A percentile compares a stretch with the other conserved stretches of the same genome.
phyloP scores from a whole-genome alignment of 2,113 vertebrate species.

The Malurus elegans region DNA sequence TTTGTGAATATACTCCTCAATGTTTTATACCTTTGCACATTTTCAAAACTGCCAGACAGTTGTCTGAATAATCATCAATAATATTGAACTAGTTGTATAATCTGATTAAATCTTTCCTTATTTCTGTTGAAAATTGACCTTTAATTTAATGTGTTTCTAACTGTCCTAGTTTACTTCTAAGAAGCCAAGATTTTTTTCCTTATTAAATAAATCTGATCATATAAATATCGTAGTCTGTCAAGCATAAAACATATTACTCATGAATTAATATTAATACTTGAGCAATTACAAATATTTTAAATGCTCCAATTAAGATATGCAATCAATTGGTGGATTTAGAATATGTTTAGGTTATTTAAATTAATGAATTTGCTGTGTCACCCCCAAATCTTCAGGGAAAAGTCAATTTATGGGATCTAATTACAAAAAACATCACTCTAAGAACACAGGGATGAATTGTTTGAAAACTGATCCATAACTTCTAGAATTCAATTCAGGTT shows the following conservation, averaged over 20 bases:
- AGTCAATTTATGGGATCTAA: neutral
- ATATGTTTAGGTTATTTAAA: neutral
- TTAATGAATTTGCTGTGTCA: neutral
- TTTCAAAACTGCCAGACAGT: neutral
- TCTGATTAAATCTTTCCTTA: neutral
- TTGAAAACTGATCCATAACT: constrained; percentile 25
- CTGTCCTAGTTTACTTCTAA: neutral
- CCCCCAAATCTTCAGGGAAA: neutral
- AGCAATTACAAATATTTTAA: neutral
- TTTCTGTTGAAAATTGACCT: neutral
- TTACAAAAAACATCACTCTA: constrained; percentile 18
- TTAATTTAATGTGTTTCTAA: constrained; percentile 15
- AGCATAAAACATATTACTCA: neutral
- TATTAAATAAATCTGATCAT: neutral
- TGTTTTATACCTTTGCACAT: neutral
- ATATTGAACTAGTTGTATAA: neutral
- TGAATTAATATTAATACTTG: constrained; percentile 29
- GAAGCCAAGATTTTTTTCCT: neutral
- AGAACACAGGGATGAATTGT: neutral
- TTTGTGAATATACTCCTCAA: neutral
- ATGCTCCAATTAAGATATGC: constrained; percentile 1
- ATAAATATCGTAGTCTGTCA: neutral
- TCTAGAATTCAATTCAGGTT: constrained; percentile 28
- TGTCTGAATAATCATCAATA: neutral
- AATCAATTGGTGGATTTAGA: neutral